Conservation (phyloP, 2,888 invertebrate genomes). For the Orchestes rusci region DNA sequence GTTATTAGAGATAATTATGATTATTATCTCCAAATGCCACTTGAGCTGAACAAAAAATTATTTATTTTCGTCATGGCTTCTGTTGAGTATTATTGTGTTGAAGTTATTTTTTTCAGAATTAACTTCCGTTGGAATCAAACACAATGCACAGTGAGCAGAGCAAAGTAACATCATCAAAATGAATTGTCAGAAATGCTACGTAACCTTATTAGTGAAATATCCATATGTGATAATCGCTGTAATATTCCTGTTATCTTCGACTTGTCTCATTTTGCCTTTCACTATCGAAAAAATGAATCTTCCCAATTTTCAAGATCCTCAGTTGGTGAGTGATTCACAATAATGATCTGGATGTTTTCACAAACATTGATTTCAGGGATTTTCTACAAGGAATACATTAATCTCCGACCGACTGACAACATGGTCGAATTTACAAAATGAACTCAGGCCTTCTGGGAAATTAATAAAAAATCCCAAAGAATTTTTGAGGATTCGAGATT, state of each 20-base stretch:
- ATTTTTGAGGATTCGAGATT: conserved; percentile 38
- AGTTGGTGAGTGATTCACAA: conserved; percentile 62
- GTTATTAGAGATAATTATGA: no score
- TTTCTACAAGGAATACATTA: conserved; percentile 84
- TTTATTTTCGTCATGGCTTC: no score
- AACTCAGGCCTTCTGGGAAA: conserved; percentile 61
- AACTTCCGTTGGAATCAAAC: no score
- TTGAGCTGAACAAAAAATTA: no score
- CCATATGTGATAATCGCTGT: conserved; percentile 58
- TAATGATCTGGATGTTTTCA: not conserved
- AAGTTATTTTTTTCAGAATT: no score
- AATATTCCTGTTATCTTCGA: conserved; percentile 55
- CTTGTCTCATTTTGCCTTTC: conserved; percentile 60
- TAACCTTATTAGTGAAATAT: conserved; percentile 57
- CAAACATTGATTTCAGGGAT: conserved; percentile 55
- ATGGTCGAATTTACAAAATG: conserved; percentile 71
- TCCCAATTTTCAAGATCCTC: conserved; percentile 82
- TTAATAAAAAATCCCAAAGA: conserved; percentile 68
- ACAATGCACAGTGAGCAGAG: no score
- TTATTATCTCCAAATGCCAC: no score
- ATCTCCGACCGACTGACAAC: conserved; percentile 73
- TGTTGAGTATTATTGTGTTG: no score
- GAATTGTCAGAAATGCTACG: conserved; percentile 17
- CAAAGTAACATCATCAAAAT: no score
- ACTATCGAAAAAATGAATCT: conserved; percentile 54